These are phyloP conservation scores for Pyrgilauda ruficollis DNA, from an alignment of 2,113 vertebrate genomes.

Conservation along the genomic window DNA sequence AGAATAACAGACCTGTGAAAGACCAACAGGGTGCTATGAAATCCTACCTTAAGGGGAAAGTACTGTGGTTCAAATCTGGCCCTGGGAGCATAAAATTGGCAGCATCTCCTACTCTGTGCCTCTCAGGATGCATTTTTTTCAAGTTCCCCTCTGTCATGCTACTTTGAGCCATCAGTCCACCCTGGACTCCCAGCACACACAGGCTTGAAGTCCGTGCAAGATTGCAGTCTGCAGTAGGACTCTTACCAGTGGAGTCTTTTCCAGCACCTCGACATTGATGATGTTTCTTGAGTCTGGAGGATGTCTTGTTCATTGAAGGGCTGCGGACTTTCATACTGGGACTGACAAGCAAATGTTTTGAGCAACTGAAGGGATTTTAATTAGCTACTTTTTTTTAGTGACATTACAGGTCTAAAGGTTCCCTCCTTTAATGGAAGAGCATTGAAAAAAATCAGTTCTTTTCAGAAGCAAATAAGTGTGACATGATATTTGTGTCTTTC, in stretches of 20 bases:
- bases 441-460: background rate
- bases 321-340: background rate
- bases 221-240: background rate
- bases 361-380: background rate
- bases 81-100: background rate
- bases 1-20: background rate
- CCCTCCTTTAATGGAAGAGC: background rate
- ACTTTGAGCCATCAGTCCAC: background rate
- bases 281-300: background rate
- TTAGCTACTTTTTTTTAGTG: background rate
- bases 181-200: background rate
- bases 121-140: background rate
- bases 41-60: background rate
- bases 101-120: background rate
- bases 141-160: background rate
- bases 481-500: background rate
- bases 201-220: background rate
- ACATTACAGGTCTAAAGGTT: background rate
- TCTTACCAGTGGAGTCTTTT: background rate
- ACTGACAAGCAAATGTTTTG: background rate
- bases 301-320: fast-evolving
- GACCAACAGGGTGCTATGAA: background rate
- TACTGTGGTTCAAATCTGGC: background rate
- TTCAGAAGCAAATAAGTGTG: background rate
- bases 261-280: background rate